Evolutionary conservation across 2,113 vertebrate genomes (phyloP).

Genomic region (Anguilla japonica): DNA sequence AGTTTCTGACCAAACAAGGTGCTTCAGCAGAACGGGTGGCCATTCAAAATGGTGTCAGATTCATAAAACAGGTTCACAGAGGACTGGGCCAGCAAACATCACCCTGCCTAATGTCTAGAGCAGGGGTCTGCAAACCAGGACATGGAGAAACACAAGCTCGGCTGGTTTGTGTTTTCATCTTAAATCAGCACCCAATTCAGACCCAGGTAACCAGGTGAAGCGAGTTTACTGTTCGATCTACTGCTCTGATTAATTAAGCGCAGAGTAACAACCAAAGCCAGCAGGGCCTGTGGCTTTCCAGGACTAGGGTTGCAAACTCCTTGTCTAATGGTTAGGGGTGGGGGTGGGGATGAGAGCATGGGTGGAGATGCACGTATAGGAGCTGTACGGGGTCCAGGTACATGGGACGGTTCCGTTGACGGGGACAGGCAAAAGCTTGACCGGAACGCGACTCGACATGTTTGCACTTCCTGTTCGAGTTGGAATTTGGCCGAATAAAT

Average conservation of each 20-base stretch:
- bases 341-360: conserved; percentile 9
- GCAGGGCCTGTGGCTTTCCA: too few species aligned
- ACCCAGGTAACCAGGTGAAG: too few species aligned
- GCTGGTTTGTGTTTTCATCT: too few species aligned
- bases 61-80: not conserved
- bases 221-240: too few species aligned
- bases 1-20: not conserved
- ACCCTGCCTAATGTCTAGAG: not conserved
- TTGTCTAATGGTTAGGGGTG: not conserved
- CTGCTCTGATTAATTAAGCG: too few species aligned
- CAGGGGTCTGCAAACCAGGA: too few species aligned
- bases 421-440: conserved; percentile 77
- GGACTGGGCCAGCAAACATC: not conserved
- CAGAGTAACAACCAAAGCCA: too few species aligned
- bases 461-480: conserved; percentile 64
- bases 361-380: not conserved
- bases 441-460: conserved; percentile 66
- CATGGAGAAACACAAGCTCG: not conserved
- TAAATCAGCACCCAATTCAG: too few species aligned
- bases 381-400: conserved; percentile 55
- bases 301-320: too few species aligned
- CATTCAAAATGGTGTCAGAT: not conserved
- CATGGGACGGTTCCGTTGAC: conserved; percentile 49
- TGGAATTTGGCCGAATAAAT: conserved; percentile 61
- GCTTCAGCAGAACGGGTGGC: not conserved